A percentile compares a stretch with the other conserved stretches of the same genome.
Conservation (phyloP, 2,113 vertebrate species). For the Platanista minor region DNA sequence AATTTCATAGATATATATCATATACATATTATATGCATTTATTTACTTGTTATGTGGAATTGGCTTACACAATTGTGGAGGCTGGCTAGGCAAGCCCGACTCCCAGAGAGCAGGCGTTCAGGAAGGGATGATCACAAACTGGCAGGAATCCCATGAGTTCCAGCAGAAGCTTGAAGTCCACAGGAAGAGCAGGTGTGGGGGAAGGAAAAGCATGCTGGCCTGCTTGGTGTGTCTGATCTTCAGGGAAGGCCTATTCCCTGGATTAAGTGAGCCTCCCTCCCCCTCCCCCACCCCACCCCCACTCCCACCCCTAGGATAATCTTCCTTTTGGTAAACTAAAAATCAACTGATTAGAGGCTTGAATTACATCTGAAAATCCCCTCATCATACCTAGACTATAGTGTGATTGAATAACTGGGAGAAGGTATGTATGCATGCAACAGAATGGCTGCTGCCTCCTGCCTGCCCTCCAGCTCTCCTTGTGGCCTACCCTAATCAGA, state of each 20-base stretch:
- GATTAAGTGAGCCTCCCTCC: background rate
- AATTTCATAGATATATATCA: background rate
- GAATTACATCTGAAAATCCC: background rate
- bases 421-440: background rate
- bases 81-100: background rate
- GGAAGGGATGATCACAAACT: background rate
- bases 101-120: background rate
- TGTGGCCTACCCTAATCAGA: background rate
- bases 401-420: background rate
- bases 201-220: no score
- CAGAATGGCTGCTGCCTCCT: background rate
- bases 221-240: background rate
- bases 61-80: background rate
- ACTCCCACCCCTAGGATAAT: background rate
- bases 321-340: background rate
- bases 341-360: background rate
- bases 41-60: background rate
- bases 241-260: background rate
- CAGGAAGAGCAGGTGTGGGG: background rate
- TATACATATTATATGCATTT: no score
- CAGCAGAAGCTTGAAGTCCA: background rate
- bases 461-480: background rate
- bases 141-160: background rate
- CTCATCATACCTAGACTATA: background rate
- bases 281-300: rapidly evolving